A percentile compares a stretch with the other conserved stretches of the same genome.
phyloP scores from a whole-genome alignment of 2,797 vertebrate genomes.

The Mergus octosetaceus region DNA sequence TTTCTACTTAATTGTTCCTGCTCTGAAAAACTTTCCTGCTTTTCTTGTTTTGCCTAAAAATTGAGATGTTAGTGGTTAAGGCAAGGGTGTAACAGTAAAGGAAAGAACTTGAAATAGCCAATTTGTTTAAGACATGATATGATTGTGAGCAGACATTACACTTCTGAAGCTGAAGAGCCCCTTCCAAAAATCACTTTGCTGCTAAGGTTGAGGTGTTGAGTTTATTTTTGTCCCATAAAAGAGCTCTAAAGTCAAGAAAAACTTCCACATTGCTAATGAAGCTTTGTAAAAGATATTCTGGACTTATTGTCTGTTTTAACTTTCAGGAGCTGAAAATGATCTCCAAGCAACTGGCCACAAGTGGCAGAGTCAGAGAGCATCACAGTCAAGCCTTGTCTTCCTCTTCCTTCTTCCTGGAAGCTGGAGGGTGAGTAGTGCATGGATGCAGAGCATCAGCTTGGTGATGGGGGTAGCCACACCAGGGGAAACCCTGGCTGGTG shows the following conservation, averaged over 20 bases:
- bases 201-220: not conserved
- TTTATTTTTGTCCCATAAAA: not conserved
- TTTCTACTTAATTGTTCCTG: not conserved
- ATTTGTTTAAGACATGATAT: not conserved
- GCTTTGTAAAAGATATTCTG: not conserved
- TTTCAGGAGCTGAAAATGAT: not conserved
- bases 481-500: not conserved
- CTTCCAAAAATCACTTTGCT: not conserved
- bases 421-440: not conserved
- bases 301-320: not conserved
- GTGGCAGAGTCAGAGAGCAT: not conserved
- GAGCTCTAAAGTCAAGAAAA: not conserved
- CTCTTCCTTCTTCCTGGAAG: not conserved
- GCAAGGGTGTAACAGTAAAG: not conserved
- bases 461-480: rapidly evolving
- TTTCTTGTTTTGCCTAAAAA: not conserved
- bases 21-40: not conserved
- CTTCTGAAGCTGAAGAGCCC: not conserved
- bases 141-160: not conserved
- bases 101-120: not conserved
- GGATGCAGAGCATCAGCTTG: not conserved
- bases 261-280: not conserved
- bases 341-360: not conserved
- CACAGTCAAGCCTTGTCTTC: not conserved
- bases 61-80: not conserved